Evolutionary conservation across 1,140 invertebrate species (phyloP), one percentile per base, ranked within the genome.

Genomic region (Delia radicum): DNA sequence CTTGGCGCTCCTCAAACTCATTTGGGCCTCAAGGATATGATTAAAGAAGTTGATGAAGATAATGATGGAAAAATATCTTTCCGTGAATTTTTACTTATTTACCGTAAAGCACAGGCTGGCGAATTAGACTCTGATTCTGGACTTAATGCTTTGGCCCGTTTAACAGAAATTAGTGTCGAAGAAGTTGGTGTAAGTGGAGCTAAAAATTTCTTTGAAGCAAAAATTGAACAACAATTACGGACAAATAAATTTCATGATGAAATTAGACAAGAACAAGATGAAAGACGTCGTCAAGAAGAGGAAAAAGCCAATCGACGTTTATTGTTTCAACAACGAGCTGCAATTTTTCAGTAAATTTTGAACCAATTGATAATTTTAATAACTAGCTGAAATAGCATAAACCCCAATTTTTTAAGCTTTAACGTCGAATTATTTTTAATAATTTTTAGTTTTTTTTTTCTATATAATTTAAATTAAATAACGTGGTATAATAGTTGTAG

Each of bases 1-100:
- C 87, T 98, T n/a, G 95, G 94, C 21, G 95, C 94, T 10, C 96
- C 96, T 13, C 96, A 98, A 87, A 98, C 96, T 8, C 96, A 98
- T 87, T 87, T 98, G 3, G 94, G 94, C 0, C 89, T 98, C 6
- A 98, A 98, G 84, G 92, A 91, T 37, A 98, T 98, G 96, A 98
- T 98, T 79, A 90, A 93, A 75, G 94, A 96, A 87, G 94, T 98
- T 15, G 96, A 98, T 83, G 96, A 97, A 87, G 96, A 98, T 82
- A 87, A 91, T 24, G 96, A 98, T 84, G 91, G 92, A 33, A 94
- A 93, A 82, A 95, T 98, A 76, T 96, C 93, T 79, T 98, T 98
- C 86, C 91, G 95, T 86, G 96, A 98, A 90, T 97, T 96, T 83
- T 88, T 96, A 75, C 85, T 96, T 73, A 96, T 96, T 77, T 97